A percentile compares a stretch with the other conserved stretches of the same genome.
Conservation (phyloP, 2,888 invertebrate species). For the Heliconius aoede region DNA sequence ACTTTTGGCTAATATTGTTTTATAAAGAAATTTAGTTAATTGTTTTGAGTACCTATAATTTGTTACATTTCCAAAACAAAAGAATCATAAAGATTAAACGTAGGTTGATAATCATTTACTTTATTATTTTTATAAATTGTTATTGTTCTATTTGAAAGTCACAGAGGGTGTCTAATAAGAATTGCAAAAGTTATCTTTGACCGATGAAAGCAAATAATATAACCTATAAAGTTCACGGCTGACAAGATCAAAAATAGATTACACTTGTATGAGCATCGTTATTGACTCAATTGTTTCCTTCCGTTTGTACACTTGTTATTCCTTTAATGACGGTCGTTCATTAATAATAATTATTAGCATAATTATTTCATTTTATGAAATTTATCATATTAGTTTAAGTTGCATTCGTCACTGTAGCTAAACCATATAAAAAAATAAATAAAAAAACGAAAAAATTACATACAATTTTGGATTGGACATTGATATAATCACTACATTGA, state of each 20-base stretch:
- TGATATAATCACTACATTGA: background rate
- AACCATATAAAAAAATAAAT: background rate
- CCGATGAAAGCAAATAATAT: constrained; percentile 7
- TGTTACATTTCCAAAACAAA: background rate
- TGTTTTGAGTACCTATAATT: background rate
- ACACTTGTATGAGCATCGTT: constrained; percentile 50
- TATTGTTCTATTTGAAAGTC: background rate
- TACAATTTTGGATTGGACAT: background rate
- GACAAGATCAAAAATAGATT: constrained; percentile 57
- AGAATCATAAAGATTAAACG: background rate
- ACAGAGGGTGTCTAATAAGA: background rate
- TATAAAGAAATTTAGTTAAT: background rate
- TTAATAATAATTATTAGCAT: constrained; percentile 20
- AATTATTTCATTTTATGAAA: constrained; percentile 4
- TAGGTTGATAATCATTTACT: background rate
- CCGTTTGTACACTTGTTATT: constrained; percentile 58
- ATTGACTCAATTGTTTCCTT: constrained; percentile 77
- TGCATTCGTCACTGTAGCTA: background rate
- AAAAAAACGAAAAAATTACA: background rate
- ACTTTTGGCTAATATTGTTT: background rate
- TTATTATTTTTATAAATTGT: background rate
- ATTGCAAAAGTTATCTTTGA: background rate
- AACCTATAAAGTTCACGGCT: constrained; percentile 36
- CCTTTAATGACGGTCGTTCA: constrained; percentile 52
- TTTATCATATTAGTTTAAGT: background rate